Percentiles rank a stretch among this genome's conserved stretches.
Conservation (phyloP, 1,140 invertebrate genomes). For the Platyscapa corneri region DNA sequence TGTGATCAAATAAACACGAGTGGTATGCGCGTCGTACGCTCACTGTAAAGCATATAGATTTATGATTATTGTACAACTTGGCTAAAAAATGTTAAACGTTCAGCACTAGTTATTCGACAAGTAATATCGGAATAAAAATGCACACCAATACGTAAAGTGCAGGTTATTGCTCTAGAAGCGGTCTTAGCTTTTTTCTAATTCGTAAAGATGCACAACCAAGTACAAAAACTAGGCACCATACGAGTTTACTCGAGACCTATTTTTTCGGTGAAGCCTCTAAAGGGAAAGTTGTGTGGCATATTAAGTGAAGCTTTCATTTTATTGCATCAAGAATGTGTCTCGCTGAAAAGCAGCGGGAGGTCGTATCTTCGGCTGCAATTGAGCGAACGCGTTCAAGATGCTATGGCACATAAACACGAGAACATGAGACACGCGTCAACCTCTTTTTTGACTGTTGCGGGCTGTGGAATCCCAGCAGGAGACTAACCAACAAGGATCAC, state of each 20-base stretch:
- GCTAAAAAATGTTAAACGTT: too few species aligned
- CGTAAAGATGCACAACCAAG: neutral
- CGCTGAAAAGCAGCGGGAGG: slow-evolving; percentile 52
- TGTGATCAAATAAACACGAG: too few species aligned
- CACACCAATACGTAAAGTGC: too few species aligned
- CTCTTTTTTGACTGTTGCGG: slow-evolving; percentile 30
- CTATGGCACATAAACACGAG: slow-evolving; percentile 4
- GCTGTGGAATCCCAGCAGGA: slow-evolving; percentile 41
- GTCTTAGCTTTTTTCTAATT: neutral
- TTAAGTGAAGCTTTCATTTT: slow-evolving; percentile 17
- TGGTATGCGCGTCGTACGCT: too few species aligned
- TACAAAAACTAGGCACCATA: neutral
- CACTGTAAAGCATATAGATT: too few species aligned
- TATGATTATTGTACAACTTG: too few species aligned
- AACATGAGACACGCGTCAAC: slow-evolving; percentile 53
- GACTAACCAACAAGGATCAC: slow-evolving; percentile 6
- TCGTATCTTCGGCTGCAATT: slow-evolving; percentile 36
- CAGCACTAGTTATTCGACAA: too few species aligned
- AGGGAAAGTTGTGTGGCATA: slow-evolving; percentile 32
- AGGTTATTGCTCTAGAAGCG: neutral
- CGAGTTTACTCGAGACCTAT: too few species aligned
- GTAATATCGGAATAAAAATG: neutral
- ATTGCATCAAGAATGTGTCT: slow-evolving; percentile 35
- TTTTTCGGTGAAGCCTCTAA: slow-evolving; percentile 12
- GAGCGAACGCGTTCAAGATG: slow-evolving; percentile 21